phyloP scores from a whole-genome alignment of 2,113 vertebrate genomes.

The Hippocampus mohnikei region DNA sequence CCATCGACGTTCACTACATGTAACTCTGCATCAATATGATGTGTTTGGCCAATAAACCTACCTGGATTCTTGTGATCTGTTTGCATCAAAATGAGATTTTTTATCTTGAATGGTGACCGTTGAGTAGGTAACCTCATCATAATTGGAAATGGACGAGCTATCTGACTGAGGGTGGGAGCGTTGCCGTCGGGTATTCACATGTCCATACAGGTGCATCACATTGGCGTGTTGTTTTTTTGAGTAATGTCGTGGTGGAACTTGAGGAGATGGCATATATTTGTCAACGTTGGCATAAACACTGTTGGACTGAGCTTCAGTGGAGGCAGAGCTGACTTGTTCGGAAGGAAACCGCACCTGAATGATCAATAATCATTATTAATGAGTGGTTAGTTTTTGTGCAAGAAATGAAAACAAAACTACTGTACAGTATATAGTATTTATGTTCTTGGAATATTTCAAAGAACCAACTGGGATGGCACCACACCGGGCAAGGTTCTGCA shows the following conservation, averaged over 20 bases:
- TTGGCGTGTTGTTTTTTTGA: background rate
- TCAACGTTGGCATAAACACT: background rate
- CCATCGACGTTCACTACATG: background rate
- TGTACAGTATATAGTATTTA: no score
- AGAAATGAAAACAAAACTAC: background rate
- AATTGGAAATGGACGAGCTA: background rate
- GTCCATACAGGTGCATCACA: background rate
- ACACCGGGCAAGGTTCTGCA: no score
- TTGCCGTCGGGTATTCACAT: background rate
- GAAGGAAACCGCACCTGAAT: background rate
- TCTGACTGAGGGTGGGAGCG: background rate
- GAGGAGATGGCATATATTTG: background rate
- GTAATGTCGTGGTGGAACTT: background rate
- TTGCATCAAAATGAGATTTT: background rate
- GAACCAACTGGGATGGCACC: no score
- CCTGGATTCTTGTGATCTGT: background rate
- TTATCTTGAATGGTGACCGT: background rate
- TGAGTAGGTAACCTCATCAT: constrained; percentile 6
- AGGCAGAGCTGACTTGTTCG: background rate
- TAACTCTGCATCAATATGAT: background rate
- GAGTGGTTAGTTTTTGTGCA: background rate
- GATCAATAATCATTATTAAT: background rate
- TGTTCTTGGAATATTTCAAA: background rate
- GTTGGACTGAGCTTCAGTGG: background rate
- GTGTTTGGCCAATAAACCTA: background rate